Percentiles rank a stretch among this genome's conserved stretches.
Evolutionary conservation across 2,888 invertebrate genomes (phyloP).

Genomic region (Limnephilus auricula): DNA sequence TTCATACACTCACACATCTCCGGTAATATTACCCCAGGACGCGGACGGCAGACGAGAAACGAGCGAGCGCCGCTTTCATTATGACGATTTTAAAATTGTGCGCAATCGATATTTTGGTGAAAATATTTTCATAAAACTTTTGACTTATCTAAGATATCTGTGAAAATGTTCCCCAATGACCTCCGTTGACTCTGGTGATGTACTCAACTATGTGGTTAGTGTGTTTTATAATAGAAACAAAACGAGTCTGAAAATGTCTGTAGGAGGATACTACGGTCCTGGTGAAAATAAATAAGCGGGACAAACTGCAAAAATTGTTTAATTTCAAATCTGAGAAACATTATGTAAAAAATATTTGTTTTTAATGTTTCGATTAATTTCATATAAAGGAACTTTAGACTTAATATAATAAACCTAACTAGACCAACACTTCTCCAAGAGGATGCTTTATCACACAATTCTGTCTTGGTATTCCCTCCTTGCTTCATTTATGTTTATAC

Average conservation of each 20-base stretch:
- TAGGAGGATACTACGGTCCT: too few relatives aligned
- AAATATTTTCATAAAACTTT: not conserved
- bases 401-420: too few relatives aligned
- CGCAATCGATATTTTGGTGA: conserved; percentile 12
- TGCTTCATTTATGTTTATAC: too few relatives aligned
- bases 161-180: not conserved
- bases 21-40: not conserved
- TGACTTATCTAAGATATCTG: not conserved
- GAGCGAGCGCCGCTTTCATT: conserved; percentile 1
- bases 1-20: conserved; percentile 43
- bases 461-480: too few relatives aligned
- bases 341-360: too few relatives aligned
- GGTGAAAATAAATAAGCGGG: too few relatives aligned
- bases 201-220: not conserved
- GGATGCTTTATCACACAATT: too few relatives aligned
- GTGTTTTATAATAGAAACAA: not conserved
- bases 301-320: too few relatives aligned
- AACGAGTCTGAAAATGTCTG: too few relatives aligned
- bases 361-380: not conserved
- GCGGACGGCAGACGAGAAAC: not conserved
- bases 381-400: too few relatives aligned
- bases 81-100: not conserved
- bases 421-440: too few relatives aligned
- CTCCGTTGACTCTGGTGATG: not conserved
- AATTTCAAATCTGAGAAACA: too few relatives aligned